These are phyloP conservation scores for Hemiprocne comata DNA, from an alignment of 2,113 vertebrate genomes.

Conservation along the genomic window DNA sequence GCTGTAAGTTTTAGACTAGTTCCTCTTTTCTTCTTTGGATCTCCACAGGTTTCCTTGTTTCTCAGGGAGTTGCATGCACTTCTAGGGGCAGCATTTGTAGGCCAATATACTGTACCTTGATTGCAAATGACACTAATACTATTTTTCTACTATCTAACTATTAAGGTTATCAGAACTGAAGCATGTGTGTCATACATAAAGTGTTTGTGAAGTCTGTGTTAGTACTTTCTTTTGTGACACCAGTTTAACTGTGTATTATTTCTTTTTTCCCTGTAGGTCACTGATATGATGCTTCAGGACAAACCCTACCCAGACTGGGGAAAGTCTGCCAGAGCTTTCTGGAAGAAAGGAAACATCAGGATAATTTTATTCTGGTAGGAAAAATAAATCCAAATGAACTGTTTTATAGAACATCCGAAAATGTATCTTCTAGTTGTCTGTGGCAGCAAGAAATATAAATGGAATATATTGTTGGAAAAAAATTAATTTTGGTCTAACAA, in stretches of 20 bases:
- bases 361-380: conserved; percentile 96
- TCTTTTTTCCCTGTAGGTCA: conserved; percentile 81
- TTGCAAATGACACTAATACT: neutral
- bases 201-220: neutral
- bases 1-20: neutral
- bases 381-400: neutral
- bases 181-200: neutral
- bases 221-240: neutral
- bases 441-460: neutral
- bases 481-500: neutral
- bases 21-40: neutral
- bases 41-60: neutral
- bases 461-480: neutral
- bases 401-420: neutral
- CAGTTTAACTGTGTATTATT: neutral
- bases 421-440: neutral
- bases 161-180: neutral
- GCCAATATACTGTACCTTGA: neutral
- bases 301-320: conserved; percentile 95
- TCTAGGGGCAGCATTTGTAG: neutral
- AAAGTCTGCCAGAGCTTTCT: conserved; percentile 90
- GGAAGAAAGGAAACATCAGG: conserved; percentile 93
- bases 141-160: neutral
- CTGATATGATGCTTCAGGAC: conserved; percentile 99
- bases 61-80: neutral